Percentiles rank a stretch among this genome's conserved stretches.
Conservation (phyloP, 1,140 invertebrate species). For the Venturia canescens region DNA sequence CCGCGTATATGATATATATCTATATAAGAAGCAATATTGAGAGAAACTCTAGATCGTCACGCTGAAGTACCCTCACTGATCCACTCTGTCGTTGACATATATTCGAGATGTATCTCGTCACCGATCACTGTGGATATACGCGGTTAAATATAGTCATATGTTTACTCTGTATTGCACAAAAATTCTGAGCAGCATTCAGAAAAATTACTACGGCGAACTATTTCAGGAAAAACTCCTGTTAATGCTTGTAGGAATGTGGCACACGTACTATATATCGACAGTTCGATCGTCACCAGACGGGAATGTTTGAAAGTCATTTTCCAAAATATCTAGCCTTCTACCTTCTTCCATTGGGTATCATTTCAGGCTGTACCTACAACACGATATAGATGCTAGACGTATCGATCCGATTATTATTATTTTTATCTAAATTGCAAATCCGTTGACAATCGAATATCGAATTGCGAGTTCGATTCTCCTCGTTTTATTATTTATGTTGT, state of each 20-base stretch:
- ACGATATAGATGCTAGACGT: too few relatives aligned
- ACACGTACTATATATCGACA: background rate
- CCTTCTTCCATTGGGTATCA: background rate
- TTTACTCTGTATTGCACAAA: background rate
- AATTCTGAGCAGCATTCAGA: background rate
- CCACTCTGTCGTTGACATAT: slow-evolving; percentile 26
- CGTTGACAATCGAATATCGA: too few relatives aligned
- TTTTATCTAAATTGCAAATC: too few relatives aligned
- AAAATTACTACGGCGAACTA: background rate
- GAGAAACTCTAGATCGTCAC: slow-evolving; percentile 2
- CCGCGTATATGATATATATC: background rate
- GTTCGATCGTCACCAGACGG: slow-evolving; percentile 4
- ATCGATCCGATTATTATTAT: too few relatives aligned
- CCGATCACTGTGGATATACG: background rate
- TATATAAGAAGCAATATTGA: background rate
- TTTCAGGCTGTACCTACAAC: too few relatives aligned
- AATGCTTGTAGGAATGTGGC: background rate
- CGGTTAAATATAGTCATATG: background rate
- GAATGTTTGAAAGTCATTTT: background rate
- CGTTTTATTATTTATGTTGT: too few relatives aligned
- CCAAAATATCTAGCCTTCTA: background rate
- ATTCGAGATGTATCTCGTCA: slow-evolving; percentile 9
- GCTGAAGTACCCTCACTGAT: slow-evolving; percentile 8
- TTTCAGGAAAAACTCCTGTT: background rate
- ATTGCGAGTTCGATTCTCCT: too few relatives aligned